Conservation (phyloP, 2,888 invertebrate species). For the Oscheius sp. region DNA sequence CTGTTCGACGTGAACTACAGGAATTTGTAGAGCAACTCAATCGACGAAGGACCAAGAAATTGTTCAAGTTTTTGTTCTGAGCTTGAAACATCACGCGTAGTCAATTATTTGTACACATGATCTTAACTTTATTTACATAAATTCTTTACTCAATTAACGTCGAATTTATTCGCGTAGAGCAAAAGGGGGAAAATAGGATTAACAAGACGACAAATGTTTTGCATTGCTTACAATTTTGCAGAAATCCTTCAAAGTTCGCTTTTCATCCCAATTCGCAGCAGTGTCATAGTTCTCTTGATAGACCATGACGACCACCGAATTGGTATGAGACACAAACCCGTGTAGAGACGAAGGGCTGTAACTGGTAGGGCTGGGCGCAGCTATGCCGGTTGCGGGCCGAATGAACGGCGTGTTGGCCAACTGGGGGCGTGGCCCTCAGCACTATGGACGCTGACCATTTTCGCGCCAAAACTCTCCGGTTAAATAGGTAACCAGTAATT, state of each 20-base stretch:
- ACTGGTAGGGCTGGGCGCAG: slow-evolving; percentile 26
- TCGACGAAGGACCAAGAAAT: slow-evolving; percentile 39
- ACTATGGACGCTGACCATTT: slow-evolving; percentile 29
- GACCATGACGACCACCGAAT: slow-evolving; percentile 35
- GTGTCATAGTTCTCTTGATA: slow-evolving; percentile 38
- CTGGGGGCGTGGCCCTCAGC: slow-evolving; percentile 26
- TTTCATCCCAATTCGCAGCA: slow-evolving; percentile 40
- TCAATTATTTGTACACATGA: background rate
- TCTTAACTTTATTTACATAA: background rate
- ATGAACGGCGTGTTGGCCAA: slow-evolving; percentile 25
- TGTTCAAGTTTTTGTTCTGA: slow-evolving; percentile 25
- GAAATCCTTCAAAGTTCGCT: background rate
- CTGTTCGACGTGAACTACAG: slow-evolving; percentile 39
- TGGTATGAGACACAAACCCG: slow-evolving; percentile 20
- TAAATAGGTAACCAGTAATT: slow-evolving; percentile 7
- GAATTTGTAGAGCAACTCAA: slow-evolving; percentile 45
- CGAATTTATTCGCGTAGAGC: background rate
- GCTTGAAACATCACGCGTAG: background rate
- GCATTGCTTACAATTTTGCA: too few relatives aligned
- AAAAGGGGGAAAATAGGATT: too few relatives aligned
- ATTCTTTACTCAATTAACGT: background rate
- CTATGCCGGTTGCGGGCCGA: slow-evolving; percentile 29
- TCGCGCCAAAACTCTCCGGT: slow-evolving; percentile 21
- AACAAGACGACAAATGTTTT: too few relatives aligned
- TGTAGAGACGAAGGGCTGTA: background rate